These are phyloP conservation scores for Athetis lepigone DNA, from an alignment of 2,888 invertebrate species.

Conservation along the genomic window DNA sequence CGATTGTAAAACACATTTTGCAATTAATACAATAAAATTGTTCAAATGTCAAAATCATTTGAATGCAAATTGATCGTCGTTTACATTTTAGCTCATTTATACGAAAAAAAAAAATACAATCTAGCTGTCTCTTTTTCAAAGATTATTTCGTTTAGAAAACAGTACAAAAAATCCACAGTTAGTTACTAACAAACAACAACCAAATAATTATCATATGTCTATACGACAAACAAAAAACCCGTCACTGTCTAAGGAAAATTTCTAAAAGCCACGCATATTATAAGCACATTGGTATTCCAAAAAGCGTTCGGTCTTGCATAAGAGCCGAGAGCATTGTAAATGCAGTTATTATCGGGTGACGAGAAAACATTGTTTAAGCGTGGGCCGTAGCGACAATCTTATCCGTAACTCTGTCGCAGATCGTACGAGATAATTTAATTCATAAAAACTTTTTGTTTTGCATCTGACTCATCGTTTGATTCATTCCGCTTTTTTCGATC, in stretches of 20 bases:
- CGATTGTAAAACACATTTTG: too few species aligned
- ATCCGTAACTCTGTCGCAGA: slow-evolving; percentile 43
- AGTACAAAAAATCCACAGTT: too few species aligned
- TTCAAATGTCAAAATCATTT: too few species aligned
- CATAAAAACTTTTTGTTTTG: slow-evolving; percentile 41
- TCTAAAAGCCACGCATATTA: slow-evolving; percentile 38
- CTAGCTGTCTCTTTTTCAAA: too few species aligned
- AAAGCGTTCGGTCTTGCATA: slow-evolving; percentile 47
- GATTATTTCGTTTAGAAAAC: too few species aligned
- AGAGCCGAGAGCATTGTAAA: slow-evolving; percentile 46
- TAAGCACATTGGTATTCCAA: slow-evolving; percentile 53
- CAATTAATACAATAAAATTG: too few species aligned
- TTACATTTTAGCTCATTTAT: too few species aligned
- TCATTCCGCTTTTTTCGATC: slow-evolving; percentile 16
- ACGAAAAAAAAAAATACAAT: too few species aligned
- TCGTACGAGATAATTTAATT: slow-evolving; percentile 50
- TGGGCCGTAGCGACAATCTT: slow-evolving; percentile 43
- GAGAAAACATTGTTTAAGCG: slow-evolving; percentile 28
- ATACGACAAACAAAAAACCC: slow-evolving; percentile 21
- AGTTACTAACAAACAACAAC: not conserved
- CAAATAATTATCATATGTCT: not conserved
- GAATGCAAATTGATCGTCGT: too few species aligned
- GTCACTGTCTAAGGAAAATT: slow-evolving; percentile 30
- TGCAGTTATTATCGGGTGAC: slow-evolving; percentile 49
- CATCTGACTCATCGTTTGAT: slow-evolving; percentile 39